Conservation (phyloP, 2,888 invertebrate genomes). For the Syrphus vitripennis region DNA sequence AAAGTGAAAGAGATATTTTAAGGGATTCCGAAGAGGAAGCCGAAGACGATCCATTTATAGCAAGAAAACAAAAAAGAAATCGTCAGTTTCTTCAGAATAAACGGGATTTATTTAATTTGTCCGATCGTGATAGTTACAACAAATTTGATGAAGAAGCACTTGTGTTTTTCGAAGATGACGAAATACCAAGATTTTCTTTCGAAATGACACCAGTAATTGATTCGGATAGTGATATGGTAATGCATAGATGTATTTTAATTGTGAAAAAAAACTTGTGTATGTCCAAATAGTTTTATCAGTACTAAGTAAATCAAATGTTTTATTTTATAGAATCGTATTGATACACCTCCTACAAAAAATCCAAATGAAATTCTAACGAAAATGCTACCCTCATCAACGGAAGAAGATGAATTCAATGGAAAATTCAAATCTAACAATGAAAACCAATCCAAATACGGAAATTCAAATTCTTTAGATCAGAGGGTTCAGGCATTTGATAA, state of each 20-base stretch:
- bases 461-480: conserved; percentile 76
- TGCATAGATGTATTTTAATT: conserved; percentile 33
- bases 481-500: conserved; percentile 80
- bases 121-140: conserved; percentile 84
- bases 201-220: conserved; percentile 81
- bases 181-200: conserved; percentile 81
- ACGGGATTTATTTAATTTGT: conserved; percentile 8
- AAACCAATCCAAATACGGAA: conserved; percentile 67
- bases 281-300: not conserved
- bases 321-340: conserved; percentile 79
- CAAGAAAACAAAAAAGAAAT: conserved; percentile 29
- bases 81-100: conserved; percentile 5
- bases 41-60: conserved; percentile 22
- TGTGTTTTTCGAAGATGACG: conserved; percentile 85
- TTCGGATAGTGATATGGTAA: conserved; percentile 81
- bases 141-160: conserved; percentile 84
- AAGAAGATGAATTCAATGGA: conserved; percentile 77
- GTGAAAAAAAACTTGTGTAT: not conserved
- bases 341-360: conserved; percentile 79
- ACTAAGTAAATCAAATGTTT: not conserved
- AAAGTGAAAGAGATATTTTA: conserved; percentile 79
- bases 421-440: conserved; percentile 75
- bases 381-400: conserved; percentile 76
- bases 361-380: conserved; percentile 77
- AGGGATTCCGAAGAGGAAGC: conserved; percentile 79